Percentiles rank a stretch among this genome's conserved stretches.
Evolutionary conservation across 2,113 vertebrate genomes (phyloP).

Genomic region (Cochlearius cochlearius): DNA sequence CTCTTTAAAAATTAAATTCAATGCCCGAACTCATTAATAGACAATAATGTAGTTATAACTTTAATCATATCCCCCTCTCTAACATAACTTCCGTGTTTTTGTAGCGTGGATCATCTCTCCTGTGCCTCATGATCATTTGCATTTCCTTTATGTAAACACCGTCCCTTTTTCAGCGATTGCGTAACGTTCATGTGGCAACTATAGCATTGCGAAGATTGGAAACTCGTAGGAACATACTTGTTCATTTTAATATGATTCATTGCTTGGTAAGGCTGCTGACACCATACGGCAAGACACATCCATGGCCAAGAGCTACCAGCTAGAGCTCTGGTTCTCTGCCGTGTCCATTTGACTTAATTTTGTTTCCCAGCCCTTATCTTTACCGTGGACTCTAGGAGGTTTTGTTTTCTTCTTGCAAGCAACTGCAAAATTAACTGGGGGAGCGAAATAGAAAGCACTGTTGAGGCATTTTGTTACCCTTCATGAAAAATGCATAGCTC

Average conservation of each 20-base stretch:
- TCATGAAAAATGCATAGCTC: background rate
- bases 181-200: background rate
- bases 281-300: background rate
- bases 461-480: background rate
- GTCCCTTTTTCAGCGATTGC: background rate
- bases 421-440: background rate
- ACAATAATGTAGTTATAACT: background rate
- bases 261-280: background rate
- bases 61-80: background rate
- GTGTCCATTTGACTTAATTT: background rate
- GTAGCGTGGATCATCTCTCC: background rate
- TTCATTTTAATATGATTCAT: background rate
- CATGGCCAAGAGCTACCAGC: background rate
- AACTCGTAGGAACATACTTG: background rate
- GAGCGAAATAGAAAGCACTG: background rate
- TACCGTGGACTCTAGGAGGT: fast-evolving
- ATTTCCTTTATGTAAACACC: background rate
- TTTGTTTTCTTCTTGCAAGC: background rate
- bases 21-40: background rate
- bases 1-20: background rate
- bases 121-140: fast-evolving
- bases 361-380: background rate
- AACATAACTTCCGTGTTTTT: background rate
- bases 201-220: background rate
- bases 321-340: background rate